Base-by-base conservation (phyloP, 2,113 vertebrate species). In the Brachyistius frenatus region DNA sequence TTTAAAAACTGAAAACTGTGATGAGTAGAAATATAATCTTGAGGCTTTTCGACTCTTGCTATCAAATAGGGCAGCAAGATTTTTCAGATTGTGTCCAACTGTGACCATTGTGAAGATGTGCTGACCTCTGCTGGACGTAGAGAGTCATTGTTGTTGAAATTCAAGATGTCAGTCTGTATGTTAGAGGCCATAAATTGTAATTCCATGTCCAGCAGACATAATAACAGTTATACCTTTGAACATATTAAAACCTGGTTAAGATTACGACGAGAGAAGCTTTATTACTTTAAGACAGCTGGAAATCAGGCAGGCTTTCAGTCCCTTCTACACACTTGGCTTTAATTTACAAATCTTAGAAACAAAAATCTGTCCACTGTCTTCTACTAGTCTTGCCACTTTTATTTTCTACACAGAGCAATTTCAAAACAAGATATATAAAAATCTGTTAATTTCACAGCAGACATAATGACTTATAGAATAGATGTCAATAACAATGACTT, bases 71-170 rank as follows among this genome's bases (percentile, higher is more conserved):
- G 30, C 39, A 50, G 41, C 13, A 0, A 31, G 14, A 68, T 1
- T 14, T 23, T 23, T 16, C 6, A 5, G 6, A 31, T 9, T n/a
- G 30, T 37, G 32, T 13, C 11, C 5, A 66, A 52, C 30, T n/a
- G 11, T 50, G 41, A 44, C 1, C 66, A 77, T 3, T 49, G 53
- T 91, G 73, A 81, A 77, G 58, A 81, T 75, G 78, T 84, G 79
- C 86, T 94, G 92, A 63, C 92, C 87, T 91, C 94, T 94, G 87
- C 90, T 93, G 94, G 87, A 35, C 33, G 68, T 4, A 14, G 15
- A 2, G 3, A 4, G 4, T 33, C 3, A 33, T 61, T 9, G 3
- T 0, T 44, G 4, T 5, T 37, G 0, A 37, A 30, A 68, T 31
- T 62, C 11, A 66, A 3, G 5, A 16, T 33, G 41, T 4, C 10